These are phyloP conservation scores for Ametastegia equiseti DNA, from an alignment of 2,888 invertebrate species.

Conservation along the genomic window DNA sequence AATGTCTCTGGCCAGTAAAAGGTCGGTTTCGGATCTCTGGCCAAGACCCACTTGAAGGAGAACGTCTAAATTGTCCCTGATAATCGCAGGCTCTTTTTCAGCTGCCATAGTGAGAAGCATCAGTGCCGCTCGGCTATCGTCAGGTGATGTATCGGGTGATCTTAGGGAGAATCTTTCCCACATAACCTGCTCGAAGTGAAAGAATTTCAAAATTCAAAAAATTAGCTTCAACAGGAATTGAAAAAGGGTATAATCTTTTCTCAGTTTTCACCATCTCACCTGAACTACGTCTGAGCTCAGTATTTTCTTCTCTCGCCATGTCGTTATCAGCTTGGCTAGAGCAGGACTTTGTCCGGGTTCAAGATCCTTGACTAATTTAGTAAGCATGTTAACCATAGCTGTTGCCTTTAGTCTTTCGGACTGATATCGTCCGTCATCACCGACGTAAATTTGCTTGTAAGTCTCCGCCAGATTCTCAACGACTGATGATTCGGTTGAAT, in stretches of 20 bases:
- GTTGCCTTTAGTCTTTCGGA: conserved; percentile 64
- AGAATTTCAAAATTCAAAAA: no score
- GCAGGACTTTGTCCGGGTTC: conserved; percentile 69
- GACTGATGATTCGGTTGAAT: conserved; percentile 70
- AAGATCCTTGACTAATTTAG: conserved; percentile 65
- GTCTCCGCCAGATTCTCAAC: conserved; percentile 67
- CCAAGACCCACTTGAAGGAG: conserved; percentile 86
- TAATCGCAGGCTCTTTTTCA: conserved; percentile 79
- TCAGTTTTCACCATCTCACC: conserved; percentile 3
- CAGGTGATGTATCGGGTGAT: conserved; percentile 82
- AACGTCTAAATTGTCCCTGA: conserved; percentile 84
- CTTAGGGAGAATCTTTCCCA: conserved; percentile 91
- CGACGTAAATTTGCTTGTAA: conserved; percentile 69
- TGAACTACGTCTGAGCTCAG: conserved; percentile 63
- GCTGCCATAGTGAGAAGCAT: conserved; percentile 89
- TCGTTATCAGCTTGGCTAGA: conserved; percentile 63
- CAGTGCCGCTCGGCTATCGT: conserved; percentile 86
- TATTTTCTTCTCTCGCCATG: conserved; percentile 66
- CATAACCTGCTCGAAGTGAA: conserved; percentile 81
- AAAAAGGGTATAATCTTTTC: background rate
- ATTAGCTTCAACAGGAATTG: conserved; percentile 20
- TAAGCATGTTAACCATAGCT: conserved; percentile 62
- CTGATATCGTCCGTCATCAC: conserved; percentile 55
- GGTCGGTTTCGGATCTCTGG: conserved; percentile 76
- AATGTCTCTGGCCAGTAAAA: conserved; percentile 79